Conservation (phyloP, 2,888 invertebrate species). For the Anthrax anthrax region DNA sequence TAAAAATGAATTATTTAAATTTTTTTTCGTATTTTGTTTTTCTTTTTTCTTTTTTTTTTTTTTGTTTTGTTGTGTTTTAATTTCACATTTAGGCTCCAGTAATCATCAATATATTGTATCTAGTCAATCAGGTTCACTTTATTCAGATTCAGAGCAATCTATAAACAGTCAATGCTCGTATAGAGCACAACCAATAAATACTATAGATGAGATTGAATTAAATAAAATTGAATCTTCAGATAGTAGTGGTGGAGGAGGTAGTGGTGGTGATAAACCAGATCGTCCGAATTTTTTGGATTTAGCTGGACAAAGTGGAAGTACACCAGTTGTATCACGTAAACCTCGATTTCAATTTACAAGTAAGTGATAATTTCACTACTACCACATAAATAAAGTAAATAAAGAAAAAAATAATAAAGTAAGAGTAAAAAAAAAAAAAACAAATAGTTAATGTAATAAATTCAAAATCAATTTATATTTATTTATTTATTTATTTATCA, state of each 20-base stretch:
- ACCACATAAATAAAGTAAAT: too few relatives aligned
- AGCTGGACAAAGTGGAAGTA: constrained; percentile 42
- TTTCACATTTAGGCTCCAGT: constrained; percentile 9
- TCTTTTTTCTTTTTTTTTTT: too few relatives aligned
- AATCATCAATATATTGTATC: constrained; percentile 12
- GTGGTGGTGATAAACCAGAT: constrained; percentile 31
- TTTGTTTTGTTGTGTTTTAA: neutral
- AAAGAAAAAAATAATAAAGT: too few relatives aligned
- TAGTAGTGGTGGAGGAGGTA: too few relatives aligned
- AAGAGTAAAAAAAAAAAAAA: too few relatives aligned
- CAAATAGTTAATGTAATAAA: too few relatives aligned
- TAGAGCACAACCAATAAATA: constrained; percentile 2
- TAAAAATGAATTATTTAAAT: too few relatives aligned
- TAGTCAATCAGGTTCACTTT: constrained; percentile 14
- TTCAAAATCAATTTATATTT: too few relatives aligned
- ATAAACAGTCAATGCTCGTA: constrained; percentile 12
- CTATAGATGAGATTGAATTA: constrained; percentile 5
- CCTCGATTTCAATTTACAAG: constrained; percentile 55
- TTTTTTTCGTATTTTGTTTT: too few relatives aligned
- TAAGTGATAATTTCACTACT: constrained; percentile 31
- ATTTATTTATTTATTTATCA: too few relatives aligned
- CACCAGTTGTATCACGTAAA: constrained; percentile 47
- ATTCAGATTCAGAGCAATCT: constrained; percentile 15
- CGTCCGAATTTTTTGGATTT: constrained; percentile 50
- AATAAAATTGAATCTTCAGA: constrained; percentile 4